Percentiles rank a stretch among this genome's conserved stretches.
These are phyloP conservation scores for Eupsittula cactorum DNA, from an alignment of 2,113 vertebrate species.

Conservation along the genomic window DNA sequence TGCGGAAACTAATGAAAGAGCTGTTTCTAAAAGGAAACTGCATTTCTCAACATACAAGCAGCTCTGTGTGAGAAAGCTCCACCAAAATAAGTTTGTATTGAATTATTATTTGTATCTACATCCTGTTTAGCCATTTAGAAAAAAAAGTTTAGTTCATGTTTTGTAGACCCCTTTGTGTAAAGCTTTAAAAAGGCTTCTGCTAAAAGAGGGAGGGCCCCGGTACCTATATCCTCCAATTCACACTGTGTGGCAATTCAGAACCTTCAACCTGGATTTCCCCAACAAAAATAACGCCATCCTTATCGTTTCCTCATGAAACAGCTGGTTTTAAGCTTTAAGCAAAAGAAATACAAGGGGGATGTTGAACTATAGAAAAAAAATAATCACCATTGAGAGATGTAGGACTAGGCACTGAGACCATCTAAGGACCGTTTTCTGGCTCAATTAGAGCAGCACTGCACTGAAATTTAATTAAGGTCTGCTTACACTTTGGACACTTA, in stretches of 20 bases:
- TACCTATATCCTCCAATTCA: constrained; percentile 81
- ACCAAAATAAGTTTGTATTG: constrained; percentile 55
- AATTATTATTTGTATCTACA: constrained; percentile 80
- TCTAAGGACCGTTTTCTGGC: background rate
- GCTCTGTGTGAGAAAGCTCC: constrained; percentile 71
- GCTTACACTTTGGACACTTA: background rate
- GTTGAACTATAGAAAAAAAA: background rate
- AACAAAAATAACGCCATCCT: constrained; percentile 51
- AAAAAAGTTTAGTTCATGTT: constrained; percentile 47
- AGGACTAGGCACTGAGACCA: background rate
- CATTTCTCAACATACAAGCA: constrained; percentile 49
- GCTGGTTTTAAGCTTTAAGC: background rate
- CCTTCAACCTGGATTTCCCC: constrained; percentile 48
- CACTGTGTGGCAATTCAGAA: constrained; percentile 12
- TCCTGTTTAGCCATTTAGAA: constrained; percentile 75
- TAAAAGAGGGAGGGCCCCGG: constrained; percentile 60
- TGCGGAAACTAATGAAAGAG: constrained; percentile 38
- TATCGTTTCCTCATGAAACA: constrained; percentile 50
- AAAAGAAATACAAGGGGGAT: constrained; percentile 21
- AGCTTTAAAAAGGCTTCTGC: constrained; percentile 61
- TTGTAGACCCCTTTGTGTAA: constrained; percentile 50
- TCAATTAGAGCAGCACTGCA: background rate
- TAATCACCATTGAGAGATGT: background rate
- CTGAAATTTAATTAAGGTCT: background rate
- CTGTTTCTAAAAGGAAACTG: constrained; percentile 49